Conservation (phyloP, 2,797 vertebrate species). For the Euphonia xanthogaster region DNA sequence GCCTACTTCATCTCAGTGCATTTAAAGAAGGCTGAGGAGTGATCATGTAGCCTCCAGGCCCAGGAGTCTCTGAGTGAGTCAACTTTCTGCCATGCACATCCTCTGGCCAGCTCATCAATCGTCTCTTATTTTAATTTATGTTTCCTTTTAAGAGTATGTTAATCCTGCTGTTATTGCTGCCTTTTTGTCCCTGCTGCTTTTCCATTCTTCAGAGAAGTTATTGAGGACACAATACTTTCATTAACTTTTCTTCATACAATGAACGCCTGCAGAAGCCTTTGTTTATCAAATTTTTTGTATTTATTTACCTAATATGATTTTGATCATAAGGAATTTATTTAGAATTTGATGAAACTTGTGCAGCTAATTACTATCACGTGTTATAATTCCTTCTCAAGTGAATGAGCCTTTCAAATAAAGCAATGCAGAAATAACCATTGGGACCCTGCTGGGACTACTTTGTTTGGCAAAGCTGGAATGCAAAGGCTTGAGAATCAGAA, state of each 20-base stretch:
- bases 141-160: not conserved
- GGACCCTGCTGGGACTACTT: not conserved
- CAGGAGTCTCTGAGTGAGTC: not conserved
- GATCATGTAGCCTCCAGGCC: not conserved
- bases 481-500: not conserved
- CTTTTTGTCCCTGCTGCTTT: not conserved
- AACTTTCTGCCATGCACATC: not conserved
- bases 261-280: not conserved
- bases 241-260: not conserved
- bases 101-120: not conserved
- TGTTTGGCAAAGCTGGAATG: not conserved
- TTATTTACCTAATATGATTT: conserved; percentile 3
- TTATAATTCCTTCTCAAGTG: not conserved
- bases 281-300: not conserved
- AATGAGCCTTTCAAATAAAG: not conserved
- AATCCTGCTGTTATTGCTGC: not conserved
- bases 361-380: not conserved
- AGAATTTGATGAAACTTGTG: not conserved
- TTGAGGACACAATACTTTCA: not conserved
- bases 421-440: not conserved
- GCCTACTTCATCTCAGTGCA: not conserved
- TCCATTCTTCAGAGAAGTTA: not conserved
- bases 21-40: not conserved
- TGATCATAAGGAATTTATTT: conserved; percentile 13
- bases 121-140: not conserved